Evolutionary conservation across 2,797 vertebrate species (phyloP).

Genomic region (Coracias cyanogaster): DNA sequence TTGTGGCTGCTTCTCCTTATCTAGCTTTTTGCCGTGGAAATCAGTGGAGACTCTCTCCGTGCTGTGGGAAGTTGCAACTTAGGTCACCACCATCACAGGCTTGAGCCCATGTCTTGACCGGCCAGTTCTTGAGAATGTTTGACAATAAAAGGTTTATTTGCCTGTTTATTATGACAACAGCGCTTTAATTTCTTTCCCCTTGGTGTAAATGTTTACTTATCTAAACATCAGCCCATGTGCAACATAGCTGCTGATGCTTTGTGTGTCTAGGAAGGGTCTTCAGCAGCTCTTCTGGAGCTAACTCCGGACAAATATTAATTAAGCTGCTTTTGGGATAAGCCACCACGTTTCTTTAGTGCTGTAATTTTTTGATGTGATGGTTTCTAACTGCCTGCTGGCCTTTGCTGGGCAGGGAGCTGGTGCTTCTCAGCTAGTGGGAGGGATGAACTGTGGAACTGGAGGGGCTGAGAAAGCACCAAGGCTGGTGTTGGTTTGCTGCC

Average conservation of each 20-base stretch:
- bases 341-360: fast-evolving
- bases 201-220: neutral
- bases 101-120: fast-evolving
- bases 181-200: neutral
- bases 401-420: neutral
- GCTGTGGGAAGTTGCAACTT: fast-evolving
- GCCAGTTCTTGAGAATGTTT: neutral
- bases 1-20: neutral
- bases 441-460: neutral
- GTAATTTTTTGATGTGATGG: fast-evolving
- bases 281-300: neutral
- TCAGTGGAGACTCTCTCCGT: fast-evolving
- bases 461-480: neutral
- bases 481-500: neutral
- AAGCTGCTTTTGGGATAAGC: neutral
- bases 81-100: neutral
- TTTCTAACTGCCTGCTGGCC: neutral
- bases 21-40: fast-evolving
- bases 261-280: neutral
- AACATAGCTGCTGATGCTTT: neutral
- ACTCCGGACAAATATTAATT: neutral
- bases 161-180: neutral
- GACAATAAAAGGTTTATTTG: neutral
- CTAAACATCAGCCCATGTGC: neutral
- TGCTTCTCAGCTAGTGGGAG: no score